A percentile compares a stretch with the other conserved stretches of the same genome.
Conservation (phyloP, 1,140 invertebrate species). For the Gerris buenoi region DNA sequence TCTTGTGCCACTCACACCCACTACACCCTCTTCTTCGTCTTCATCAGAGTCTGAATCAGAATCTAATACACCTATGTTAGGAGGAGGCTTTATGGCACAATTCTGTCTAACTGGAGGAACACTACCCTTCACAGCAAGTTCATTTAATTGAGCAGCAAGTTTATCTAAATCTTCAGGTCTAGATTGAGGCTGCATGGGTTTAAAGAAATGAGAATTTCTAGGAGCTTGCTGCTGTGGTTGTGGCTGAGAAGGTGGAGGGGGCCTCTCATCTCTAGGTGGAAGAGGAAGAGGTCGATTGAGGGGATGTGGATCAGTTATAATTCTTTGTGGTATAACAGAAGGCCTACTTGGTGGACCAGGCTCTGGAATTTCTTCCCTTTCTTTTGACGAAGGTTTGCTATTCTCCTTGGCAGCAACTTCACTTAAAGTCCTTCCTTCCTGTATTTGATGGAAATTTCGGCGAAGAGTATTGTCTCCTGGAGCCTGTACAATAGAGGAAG, state of each 20-base stretch:
- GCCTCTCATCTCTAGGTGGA: conserved; percentile 53
- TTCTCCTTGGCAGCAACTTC: neutral
- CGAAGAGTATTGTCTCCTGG: conserved; percentile 78
- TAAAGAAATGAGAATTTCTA: conserved; percentile 64
- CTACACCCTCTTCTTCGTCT: conserved; percentile 31
- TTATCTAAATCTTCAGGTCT: conserved; percentile 84
- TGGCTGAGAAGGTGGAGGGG: conserved; percentile 39
- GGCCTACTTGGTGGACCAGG: conserved; percentile 68
- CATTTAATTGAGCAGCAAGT: conserved; percentile 81
- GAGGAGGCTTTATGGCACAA: conserved; percentile 17
- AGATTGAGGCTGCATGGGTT: conserved; percentile 66
- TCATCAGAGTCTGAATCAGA: conserved; percentile 35
- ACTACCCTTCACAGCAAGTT: conserved; percentile 36
- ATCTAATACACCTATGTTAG: conserved; percentile 21
- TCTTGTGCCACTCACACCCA: conserved; percentile 41
- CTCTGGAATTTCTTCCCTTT: conserved; percentile 45
- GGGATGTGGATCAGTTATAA: conserved; percentile 49
- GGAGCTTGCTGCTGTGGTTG: conserved; percentile 37
- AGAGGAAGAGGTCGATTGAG: conserved; percentile 67
- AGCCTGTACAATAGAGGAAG: conserved; percentile 76
- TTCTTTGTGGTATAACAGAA: conserved; percentile 68
- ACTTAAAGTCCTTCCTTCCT: conserved; percentile 32
- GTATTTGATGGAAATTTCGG: conserved; percentile 94
- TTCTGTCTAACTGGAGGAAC: conserved; percentile 14
- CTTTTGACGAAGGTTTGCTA: conserved; percentile 6